Evolutionary conservation across 2,888 invertebrate genomes (phyloP), one percentile per base, ranked within the genome.

Genomic region (Stegana nigrithorax): DNA sequence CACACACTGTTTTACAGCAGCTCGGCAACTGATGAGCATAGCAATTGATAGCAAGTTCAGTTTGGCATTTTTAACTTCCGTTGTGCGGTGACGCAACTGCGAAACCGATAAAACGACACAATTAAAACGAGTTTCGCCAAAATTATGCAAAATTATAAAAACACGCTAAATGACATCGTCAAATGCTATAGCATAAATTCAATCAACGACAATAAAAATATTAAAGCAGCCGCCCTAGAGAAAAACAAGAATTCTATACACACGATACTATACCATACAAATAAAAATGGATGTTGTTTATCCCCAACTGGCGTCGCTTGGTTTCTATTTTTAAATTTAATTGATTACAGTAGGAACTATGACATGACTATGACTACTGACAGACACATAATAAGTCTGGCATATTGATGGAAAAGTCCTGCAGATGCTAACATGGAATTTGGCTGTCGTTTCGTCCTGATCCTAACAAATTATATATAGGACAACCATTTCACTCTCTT

Each of bases 91-190:
- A 23, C 21, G 32, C 21, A 53, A 32, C 17, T n/a, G 14, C 19
- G n/a, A 10, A 47, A 8, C 12, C 7, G 2, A 23, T 23, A 3
- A 44, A 19, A 23, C 8, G 10, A 47, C 23, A 23, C 25, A 47
- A 27, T 27, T 26, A 32, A 44, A 57, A 59, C 29, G 17, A 8
- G 44, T 47, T 59, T 26, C n/a, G 29, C 27, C 4, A 45, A 45
- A 47, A 44, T 32, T 23, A 59, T 59, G 14, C 59, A 27, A 59
- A 47, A 6, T n/a, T 23, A 25, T n/a, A n/a, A n/a, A n/a, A n/a
- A n/a, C n/a, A n/a, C n/a, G n/a, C n/a, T n/a, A n/a, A n/a, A n/a
- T n/a, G n/a, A n/a, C n/a, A n/a, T n/a, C n/a, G n/a, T n/a, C n/a
- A n/a, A n/a, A n/a, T n/a, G n/a, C n/a, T n/a, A n/a, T n/a, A n/a